These are phyloP conservation scores for Lasioglossum villosulum DNA, from an alignment of 2,888 invertebrate species.

Conservation along the genomic window DNA sequence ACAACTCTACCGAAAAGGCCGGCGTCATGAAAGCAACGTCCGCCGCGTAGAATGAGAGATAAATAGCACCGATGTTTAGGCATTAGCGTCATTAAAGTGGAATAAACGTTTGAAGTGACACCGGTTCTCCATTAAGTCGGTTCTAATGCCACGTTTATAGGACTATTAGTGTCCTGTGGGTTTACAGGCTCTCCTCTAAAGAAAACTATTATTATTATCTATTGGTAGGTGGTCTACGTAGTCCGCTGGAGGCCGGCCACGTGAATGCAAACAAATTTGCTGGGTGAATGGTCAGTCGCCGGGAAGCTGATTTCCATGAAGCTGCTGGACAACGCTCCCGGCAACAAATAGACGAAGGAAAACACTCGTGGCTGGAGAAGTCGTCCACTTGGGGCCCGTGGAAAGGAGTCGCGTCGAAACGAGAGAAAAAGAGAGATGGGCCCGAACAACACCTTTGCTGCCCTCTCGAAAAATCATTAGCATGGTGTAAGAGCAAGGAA, in stretches of 20 bases:
- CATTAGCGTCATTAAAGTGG: conserved; percentile 6
- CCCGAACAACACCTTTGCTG: conserved; percentile 35
- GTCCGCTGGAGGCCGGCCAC: background rate
- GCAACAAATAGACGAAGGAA: background rate
- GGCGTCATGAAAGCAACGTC: background rate
- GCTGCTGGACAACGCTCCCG: background rate
- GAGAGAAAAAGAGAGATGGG: background rate
- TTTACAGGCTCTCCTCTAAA: background rate
- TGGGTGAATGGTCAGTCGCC: background rate
- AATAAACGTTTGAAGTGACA: conserved; percentile 1
- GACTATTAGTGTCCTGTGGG: background rate
- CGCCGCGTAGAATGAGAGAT: background rate
- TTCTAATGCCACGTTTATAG: background rate
- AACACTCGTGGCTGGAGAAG: conserved; percentile 13
- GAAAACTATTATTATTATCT: conserved; percentile 16
- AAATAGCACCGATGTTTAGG: background rate
- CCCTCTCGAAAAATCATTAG: conserved; percentile 41
- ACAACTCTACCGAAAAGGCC: background rate
- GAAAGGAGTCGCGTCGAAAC: background rate
- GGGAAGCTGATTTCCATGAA: conserved; percentile 14
- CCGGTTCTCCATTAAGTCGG: conserved; percentile 3
- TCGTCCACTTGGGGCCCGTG: background rate
- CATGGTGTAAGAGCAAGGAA: background rate
- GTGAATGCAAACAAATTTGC: conserved; percentile 11
- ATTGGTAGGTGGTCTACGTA: conserved; percentile 9